These are phyloP conservation scores for Plebejus argus DNA, from an alignment of 2,888 invertebrate species.

Conservation along the genomic window DNA sequence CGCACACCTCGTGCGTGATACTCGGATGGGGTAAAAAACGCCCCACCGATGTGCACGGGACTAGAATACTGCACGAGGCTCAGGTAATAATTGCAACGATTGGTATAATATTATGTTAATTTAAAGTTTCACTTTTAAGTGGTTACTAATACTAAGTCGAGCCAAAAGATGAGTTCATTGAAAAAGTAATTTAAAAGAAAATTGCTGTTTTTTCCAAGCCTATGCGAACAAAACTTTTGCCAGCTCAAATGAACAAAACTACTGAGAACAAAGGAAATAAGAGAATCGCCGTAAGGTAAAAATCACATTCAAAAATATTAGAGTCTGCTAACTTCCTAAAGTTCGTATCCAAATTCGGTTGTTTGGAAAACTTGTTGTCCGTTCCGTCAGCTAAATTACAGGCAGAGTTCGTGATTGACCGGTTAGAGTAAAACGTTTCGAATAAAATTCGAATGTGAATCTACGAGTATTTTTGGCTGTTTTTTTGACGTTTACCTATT, in stretches of 20 bases:
- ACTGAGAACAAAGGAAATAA: not conserved
- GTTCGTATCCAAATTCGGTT: not conserved
- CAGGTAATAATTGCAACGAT: slow-evolving; percentile 71
- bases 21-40: slow-evolving; percentile 96
- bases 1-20: slow-evolving; percentile 87
- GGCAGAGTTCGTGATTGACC: not conserved
- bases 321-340: not conserved
- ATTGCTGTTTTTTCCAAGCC: not conserved
- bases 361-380: slow-evolving; percentile 4
- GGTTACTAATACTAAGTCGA: no score
- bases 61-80: slow-evolving; percentile 92
- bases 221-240: not conserved
- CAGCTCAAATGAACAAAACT: not conserved
- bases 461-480: not conserved
- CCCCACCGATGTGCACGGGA: slow-evolving; percentile 88
- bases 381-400: not conserved
- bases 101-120: not conserved
- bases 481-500: not conserved
- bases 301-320: slow-evolving; percentile 1
- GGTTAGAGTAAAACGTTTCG: not conserved
- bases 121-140: no score
- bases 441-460: not conserved
- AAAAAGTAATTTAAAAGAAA: not conserved
- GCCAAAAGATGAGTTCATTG: not conserved
- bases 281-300: not conserved